Base-by-base conservation (phyloP, 2,888 invertebrate genomes). In the Thereva nobilitata region DNA sequence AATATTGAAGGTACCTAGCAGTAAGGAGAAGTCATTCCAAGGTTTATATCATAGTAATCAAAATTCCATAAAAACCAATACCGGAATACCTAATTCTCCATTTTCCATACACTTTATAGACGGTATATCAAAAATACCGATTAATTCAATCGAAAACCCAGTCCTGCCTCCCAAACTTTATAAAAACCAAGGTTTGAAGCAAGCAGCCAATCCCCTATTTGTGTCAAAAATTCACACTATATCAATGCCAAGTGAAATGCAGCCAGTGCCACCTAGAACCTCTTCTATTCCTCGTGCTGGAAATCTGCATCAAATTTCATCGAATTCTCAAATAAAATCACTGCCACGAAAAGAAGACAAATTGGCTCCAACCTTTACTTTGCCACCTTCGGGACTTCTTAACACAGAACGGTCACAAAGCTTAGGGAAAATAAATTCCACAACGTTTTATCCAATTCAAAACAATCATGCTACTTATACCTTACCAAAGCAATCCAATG, bases 151-250 rank as follows among this genome's bases (percentile, higher is more conserved):
- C 74, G 75, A 77, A 61, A 76, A 78, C 73, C 78, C 78, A 70
- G 77, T 76, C 67, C 75, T 81, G 75, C 81, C 81, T 76, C 81
- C 81, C 74, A 81, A 81, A 78, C 76, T 81, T 72, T 79, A 80
- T 72, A 81, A 81, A 75, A 78, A 77, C 72, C 73, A 77, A 72
- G 77, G 77, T 65, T 45, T 68, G 2, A 67, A 69, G 49, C 70
- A 70, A 44, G 66, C 66, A 52, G 63, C 69, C 61, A 68, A 71
- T 56, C 69, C 69, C 34, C 37, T 67, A 23, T 70, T 68, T 64
- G 68, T 70, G 23, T 69, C 72, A 3, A 71, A 72, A 66, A 73
- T 72, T 53, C 71, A 71, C 37, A 74, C 73, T 61, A 72, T 73
- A 57, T 72, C 72, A 23, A 70, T 71, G 57, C 67, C 72, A 23